These are phyloP conservation scores for Vicugna pacos DNA, from an alignment of 2,113 vertebrate genomes.

Conservation along the genomic window DNA sequence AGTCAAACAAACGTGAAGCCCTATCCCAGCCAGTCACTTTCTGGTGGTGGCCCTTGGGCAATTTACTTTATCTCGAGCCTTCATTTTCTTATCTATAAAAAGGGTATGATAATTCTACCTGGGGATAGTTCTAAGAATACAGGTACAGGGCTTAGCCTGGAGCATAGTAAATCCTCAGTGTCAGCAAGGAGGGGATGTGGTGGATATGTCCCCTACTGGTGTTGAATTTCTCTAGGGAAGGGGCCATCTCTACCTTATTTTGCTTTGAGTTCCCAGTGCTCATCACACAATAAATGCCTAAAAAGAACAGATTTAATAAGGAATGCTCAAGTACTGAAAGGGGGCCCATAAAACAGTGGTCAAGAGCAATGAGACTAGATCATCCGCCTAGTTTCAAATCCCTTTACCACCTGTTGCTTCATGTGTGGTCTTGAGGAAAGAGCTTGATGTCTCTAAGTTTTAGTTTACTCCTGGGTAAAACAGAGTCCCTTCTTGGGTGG, in stretches of 20 bases:
- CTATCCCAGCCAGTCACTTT: neutral
- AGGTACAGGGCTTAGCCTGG: neutral
- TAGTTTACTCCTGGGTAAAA: neutral
- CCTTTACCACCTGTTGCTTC: constrained; percentile 54
- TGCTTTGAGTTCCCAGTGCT: neutral
- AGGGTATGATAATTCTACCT: neutral
- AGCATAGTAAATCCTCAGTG: neutral
- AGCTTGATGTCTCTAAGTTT: neutral
- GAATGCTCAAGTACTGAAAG: neutral
- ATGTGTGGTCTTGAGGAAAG: constrained; percentile 60
- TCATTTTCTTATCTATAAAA: neutral
- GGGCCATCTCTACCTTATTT: neutral
- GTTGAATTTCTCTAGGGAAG: neutral
- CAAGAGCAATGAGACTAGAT: neutral
- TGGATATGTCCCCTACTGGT: neutral
- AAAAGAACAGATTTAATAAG: constrained; percentile 20
- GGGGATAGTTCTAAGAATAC: neutral
- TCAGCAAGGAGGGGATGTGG: neutral
- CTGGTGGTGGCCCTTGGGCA: too few relatives aligned
- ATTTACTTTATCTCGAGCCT: neutral
- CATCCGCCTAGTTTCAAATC: neutral
- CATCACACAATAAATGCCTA: constrained; percentile 18
- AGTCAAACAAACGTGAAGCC: neutral
- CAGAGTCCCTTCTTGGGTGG: neutral
- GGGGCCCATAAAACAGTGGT: neutral